phyloP scores from a whole-genome alignment of 2,113 vertebrate genomes.

The Haliaeetus leucogaster region DNA sequence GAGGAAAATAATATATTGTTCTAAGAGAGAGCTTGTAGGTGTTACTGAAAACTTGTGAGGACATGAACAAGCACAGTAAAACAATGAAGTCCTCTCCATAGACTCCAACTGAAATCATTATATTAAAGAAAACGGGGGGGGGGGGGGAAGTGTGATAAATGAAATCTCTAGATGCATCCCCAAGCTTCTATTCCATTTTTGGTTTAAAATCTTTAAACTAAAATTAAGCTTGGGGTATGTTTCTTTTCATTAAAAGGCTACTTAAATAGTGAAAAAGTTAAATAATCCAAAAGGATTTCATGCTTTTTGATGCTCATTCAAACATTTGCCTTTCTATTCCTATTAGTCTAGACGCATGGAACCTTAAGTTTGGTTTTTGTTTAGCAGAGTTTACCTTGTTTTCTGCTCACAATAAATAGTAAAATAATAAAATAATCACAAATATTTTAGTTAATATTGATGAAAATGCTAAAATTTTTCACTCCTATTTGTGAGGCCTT shows the following conservation, averaged over 20 bases:
- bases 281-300: not conserved
- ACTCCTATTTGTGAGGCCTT: not conserved
- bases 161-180: not conserved
- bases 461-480: not conserved
- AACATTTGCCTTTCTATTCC: not conserved
- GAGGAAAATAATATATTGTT: not conserved
- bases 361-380: not conserved
- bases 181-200: not conserved
- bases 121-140: not conserved
- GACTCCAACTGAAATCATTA: not conserved
- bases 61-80: not conserved
- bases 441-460: not conserved
- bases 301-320: not conserved
- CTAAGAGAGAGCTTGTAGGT: not conserved
- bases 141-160: too few relatives aligned
- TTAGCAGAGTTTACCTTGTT: not conserved
- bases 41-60: not conserved
- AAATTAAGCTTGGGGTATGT: not conserved
- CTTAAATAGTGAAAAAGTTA: not conserved
- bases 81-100: not conserved
- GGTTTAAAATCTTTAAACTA: not conserved
- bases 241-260: not conserved
- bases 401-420: not conserved
- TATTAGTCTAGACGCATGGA: not conserved
- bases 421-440: not conserved